These are phyloP conservation scores for Drosophila fungiperda DNA, from an alignment of 2,888 invertebrate species.

Conservation along the genomic window DNA sequence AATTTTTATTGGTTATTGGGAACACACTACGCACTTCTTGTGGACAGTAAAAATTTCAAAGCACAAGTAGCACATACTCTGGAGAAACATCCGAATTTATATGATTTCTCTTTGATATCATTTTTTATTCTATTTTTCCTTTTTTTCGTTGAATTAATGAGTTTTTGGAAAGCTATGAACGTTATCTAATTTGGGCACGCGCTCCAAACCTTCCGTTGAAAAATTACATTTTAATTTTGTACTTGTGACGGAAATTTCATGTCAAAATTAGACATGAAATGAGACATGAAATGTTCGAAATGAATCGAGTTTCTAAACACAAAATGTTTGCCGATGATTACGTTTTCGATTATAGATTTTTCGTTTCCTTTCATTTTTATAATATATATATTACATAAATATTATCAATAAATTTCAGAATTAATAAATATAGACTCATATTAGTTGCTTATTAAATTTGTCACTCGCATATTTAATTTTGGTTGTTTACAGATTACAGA, in stretches of 20 bases:
- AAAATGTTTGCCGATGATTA: background rate
- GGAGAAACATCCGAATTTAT: conserved; percentile 52
- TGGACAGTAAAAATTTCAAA: conserved; percentile 10
- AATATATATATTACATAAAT: no score
- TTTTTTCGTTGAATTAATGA: conserved; percentile 43
- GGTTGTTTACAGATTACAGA: background rate
- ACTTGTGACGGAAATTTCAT: conserved; percentile 24
- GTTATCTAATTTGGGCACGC: conserved; percentile 62
- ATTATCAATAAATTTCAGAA: background rate
- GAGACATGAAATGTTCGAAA: background rate
- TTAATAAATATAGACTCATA: background rate
- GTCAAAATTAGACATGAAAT: no score
- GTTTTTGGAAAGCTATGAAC: conserved; percentile 42
- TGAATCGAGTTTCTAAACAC: background rate
- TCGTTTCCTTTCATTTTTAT: background rate
- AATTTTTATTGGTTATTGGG: background rate
- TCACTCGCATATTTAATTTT: background rate
- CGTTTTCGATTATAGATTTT: background rate
- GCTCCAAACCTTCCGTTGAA: conserved; percentile 31
- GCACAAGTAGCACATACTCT: conserved; percentile 52
- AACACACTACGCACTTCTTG: conserved; percentile 51
- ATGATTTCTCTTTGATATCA: conserved; percentile 26
- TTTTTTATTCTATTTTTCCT: conserved; percentile 24
- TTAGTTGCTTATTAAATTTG: background rate
- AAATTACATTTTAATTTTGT: conserved; percentile 61